Evolutionary conservation across 2,888 invertebrate genomes (phyloP), one percentile per base, ranked within the genome.

Genomic region (Neoascia interrupta): DNA sequence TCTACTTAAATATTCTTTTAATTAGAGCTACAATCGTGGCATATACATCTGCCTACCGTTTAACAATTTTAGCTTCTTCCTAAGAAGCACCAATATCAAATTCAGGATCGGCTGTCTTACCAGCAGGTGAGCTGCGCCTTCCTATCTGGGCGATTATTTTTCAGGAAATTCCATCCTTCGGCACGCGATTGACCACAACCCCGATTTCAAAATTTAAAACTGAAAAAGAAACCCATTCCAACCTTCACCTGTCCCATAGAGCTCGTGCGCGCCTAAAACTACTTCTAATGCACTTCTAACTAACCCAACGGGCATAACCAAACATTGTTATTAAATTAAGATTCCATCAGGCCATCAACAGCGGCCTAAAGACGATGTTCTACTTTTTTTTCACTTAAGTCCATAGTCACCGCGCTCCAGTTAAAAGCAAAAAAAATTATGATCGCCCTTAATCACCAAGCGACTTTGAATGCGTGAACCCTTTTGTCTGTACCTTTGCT

Each of bases 321-420:
- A 79, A 79, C 79, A 79, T 73, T 51, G 79, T 79, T 79, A 79
- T 79, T 73, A 79, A 79, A 68, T 79, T 79, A 73, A 68, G 43
- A 79, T 73, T 79, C 79, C 79, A 73, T 68, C 79, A 56, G 60
- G n/a, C 53, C 53, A 18, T 21, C 66, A 51, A 47, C 47, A 68
- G 36, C 47, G 49, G 6, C 23, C 5, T 4, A 34, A 39, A 36
- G 34, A 26, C n/a, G n/a, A n/a, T n/a, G n/a, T n/a, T n/a, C n/a
- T n/a, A n/a, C n/a, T n/a, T n/a, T 18, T 47, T 73, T 58, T 72
- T 49, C 23, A 47, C 18, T 13, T 49, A 13, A 15, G 49, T 26
- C 76, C 70, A 76, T 75, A 75, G 34, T 51, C 61, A 66, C 28
- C 53, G 68, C 66, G 76, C 60, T 79, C 76, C 60, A 79, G 53